Conservation (phyloP, 2,888 invertebrate species). For the Busseola fusca region DNA sequence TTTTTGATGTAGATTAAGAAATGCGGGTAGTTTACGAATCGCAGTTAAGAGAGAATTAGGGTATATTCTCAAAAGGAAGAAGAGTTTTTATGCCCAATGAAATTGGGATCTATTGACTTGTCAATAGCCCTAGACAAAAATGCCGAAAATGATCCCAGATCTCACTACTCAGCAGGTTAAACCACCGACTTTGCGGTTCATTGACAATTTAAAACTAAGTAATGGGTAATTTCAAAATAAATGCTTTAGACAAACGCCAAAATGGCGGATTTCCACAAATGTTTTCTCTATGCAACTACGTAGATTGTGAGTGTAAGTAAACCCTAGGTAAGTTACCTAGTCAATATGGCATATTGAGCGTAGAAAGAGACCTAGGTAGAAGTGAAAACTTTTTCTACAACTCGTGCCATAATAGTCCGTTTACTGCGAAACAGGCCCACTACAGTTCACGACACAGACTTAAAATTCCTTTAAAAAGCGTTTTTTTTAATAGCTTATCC, state of each 20-base stretch:
- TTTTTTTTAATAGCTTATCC: conserved; percentile 37
- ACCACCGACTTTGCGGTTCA: neutral
- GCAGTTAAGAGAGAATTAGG: neutral
- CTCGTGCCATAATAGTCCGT: neutral
- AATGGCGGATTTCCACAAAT: neutral
- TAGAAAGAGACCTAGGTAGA: neutral
- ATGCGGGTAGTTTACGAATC: conserved; percentile 27
- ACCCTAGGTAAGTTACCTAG: neutral
- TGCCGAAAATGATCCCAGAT: neutral
- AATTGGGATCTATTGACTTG: neutral
- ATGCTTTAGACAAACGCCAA: neutral
- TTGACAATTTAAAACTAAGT: neutral
- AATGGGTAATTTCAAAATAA: neutral
- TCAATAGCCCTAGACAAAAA: neutral
- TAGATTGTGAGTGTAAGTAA: neutral
- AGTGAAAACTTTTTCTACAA: neutral
- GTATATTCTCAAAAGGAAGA: neutral
- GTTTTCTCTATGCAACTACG: neutral
- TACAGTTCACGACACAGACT: conserved; percentile 28
- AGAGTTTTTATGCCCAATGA: neutral
- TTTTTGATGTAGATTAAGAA: conserved; percentile 4
- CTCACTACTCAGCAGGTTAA: neutral
- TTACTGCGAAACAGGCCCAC: neutral
- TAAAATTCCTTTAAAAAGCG: conserved; percentile 27
- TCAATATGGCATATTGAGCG: neutral